Conservation (phyloP, 2,797 vertebrate genomes). For the Pangasius djambal region DNA sequence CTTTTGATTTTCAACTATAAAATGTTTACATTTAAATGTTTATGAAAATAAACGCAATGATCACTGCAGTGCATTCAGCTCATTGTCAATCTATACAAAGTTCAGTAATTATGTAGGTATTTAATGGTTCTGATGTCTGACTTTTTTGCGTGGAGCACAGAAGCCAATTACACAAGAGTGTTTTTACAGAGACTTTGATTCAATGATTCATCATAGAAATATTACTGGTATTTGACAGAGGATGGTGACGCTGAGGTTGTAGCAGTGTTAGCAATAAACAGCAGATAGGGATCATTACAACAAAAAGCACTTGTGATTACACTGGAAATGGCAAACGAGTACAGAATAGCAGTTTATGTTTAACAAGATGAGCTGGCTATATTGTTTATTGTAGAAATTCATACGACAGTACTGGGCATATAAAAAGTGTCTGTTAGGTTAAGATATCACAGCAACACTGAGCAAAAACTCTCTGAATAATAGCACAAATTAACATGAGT, state of each 20-base stretch:
- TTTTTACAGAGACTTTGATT: neutral
- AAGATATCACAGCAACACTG: neutral
- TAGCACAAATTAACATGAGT: neutral
- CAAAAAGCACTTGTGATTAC: neutral
- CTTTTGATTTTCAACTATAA: neutral
- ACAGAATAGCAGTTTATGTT: neutral
- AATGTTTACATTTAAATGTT: neutral
- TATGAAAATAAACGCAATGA: neutral
- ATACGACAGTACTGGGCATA: neutral
- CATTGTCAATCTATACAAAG: neutral
- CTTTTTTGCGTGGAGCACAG: too few relatives aligned
- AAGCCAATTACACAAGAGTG: neutral
- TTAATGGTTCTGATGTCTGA: neutral
- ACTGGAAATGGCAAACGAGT: neutral
- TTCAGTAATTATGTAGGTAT: neutral
- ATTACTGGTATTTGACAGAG: neutral
- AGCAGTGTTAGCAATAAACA: too few relatives aligned
- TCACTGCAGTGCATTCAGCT: neutral
- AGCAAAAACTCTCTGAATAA: neutral
- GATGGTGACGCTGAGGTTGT: neutral
- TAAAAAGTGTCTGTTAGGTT: neutral
- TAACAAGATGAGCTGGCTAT: neutral
- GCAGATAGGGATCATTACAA: neutral
- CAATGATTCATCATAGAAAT: constrained; percentile 3
- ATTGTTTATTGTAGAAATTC: neutral